Evolutionary conservation across 2,888 invertebrate species (phyloP).

Genomic region (Metellina segmentata): DNA sequence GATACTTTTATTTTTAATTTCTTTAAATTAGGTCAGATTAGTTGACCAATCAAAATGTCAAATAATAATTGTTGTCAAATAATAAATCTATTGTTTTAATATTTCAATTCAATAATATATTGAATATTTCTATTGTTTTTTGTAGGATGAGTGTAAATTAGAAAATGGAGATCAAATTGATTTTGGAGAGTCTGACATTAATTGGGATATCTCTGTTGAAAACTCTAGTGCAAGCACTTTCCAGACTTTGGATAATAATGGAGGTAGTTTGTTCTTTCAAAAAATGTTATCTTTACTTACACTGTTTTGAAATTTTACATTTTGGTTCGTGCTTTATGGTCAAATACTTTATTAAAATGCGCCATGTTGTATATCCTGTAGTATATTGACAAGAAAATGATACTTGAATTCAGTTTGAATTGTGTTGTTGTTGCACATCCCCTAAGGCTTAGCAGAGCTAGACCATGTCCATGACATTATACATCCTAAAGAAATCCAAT

Average conservation of each 20-base stretch:
- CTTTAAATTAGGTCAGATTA: no score
- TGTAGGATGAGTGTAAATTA: conserved; percentile 68
- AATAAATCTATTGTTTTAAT: no score
- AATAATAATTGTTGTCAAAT: no score
- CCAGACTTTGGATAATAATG: conserved; percentile 29
- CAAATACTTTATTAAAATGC: background rate
- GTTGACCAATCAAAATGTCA: no score
- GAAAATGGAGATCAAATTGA: conserved; percentile 71
- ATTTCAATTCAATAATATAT: no score
- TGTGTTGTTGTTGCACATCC: no score
- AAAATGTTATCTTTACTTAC: background rate
- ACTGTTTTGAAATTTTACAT: background rate
- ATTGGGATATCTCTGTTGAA: conserved; percentile 77
- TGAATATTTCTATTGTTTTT: background rate
- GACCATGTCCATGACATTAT: no score
- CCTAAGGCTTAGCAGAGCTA: no score
- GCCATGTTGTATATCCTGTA: background rate
- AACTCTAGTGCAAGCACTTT: conserved; percentile 33
- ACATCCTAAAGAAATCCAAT: no score
- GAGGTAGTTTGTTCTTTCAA: conserved; percentile 17
- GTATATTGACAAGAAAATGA: no score
- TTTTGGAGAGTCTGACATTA: conserved; percentile 76
- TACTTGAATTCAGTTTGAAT: no score
- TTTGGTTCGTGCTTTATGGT: background rate
- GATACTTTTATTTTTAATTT: no score